A percentile compares a stretch with the other conserved stretches of the same genome.
These are phyloP conservation scores for Pagetopsis macropterus DNA, from an alignment of 2,797 vertebrate genomes.

Conservation along the genomic window DNA sequence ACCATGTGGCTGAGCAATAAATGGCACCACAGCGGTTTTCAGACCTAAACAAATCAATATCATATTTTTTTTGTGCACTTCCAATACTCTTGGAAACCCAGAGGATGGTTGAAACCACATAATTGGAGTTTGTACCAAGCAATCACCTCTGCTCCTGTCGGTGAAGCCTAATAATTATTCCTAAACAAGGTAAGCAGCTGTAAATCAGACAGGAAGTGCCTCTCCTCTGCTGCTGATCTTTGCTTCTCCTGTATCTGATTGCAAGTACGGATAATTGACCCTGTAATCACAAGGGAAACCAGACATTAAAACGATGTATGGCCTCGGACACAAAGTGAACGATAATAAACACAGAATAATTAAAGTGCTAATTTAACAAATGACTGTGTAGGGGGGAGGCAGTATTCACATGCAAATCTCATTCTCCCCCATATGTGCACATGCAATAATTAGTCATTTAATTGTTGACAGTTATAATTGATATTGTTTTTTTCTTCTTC, in stretches of 20 bases:
- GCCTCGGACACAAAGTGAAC: conserved; percentile 24
- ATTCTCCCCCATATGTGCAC: conserved; percentile 6
- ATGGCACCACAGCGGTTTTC: conserved; percentile 27
- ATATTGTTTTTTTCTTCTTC: neutral
- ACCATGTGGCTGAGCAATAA: conserved; percentile 33
- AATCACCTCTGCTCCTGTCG: neutral
- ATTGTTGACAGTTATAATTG: conserved; percentile 42
- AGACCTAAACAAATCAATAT: conserved; percentile 42
- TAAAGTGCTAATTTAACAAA: conserved; percentile 39
- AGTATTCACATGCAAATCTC: conserved; percentile 10
- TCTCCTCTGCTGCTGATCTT: neutral
- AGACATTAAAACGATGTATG: conserved; percentile 41
- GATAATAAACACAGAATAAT: conserved; percentile 52
- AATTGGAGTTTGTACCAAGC: conserved; percentile 11
- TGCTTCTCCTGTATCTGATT: conserved; percentile 14
- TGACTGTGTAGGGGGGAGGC: conserved; percentile 4
- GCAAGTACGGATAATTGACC: conserved; percentile 37
- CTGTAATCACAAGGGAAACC: conserved; percentile 39
- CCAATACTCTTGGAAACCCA: conserved; percentile 17
- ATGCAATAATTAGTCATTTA: conserved; percentile 47
- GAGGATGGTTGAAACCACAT: conserved; percentile 17
- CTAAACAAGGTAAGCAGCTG: conserved; percentile 36
- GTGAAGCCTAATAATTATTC: conserved; percentile 28
- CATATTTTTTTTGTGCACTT: conserved; percentile 14
- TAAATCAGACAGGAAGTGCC: conserved; percentile 34